These are phyloP conservation scores for Drosophila anomalata DNA, from an alignment of 2,888 invertebrate species.

Conservation along the genomic window DNA sequence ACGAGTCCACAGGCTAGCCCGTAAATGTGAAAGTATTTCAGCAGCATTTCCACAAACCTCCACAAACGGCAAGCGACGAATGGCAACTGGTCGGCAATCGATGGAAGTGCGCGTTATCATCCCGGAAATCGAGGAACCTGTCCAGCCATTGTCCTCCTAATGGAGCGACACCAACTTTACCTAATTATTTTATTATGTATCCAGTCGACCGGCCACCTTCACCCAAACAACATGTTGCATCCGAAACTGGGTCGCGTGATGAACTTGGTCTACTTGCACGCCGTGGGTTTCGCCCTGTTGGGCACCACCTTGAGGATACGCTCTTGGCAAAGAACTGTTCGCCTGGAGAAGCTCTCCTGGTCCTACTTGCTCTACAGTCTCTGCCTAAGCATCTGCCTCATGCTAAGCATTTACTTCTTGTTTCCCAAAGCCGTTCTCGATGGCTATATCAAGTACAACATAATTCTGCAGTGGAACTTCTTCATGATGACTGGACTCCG, in stretches of 20 bases:
- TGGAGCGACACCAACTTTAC: not conserved
- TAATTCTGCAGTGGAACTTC: slow-evolving; percentile 48
- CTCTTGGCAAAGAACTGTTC: not conserved
- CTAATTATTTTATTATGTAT: slow-evolving; percentile 11
- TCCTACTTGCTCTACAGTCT: slow-evolving; percentile 54
- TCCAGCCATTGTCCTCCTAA: slow-evolving; percentile 3
- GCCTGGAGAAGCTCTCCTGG: slow-evolving; percentile 27
- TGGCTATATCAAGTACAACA: slow-evolving; percentile 50
- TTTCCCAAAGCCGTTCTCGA: slow-evolving; percentile 4
- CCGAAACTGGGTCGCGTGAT: slow-evolving; percentile 36
- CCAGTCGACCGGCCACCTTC: slow-evolving; percentile 7
- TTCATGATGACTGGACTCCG: slow-evolving; percentile 9
- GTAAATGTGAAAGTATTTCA: slow-evolving; percentile 29
- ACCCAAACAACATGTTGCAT: slow-evolving; percentile 54
- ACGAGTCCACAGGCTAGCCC: slow-evolving; percentile 7
- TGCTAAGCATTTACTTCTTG: slow-evolving; percentile 32
- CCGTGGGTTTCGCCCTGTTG: slow-evolving; percentile 50
- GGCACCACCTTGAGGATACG: slow-evolving; percentile 33
- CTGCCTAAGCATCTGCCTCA: slow-evolving; percentile 10
- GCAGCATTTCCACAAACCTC: slow-evolving; percentile 12
- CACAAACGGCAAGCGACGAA: not conserved
- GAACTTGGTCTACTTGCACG: slow-evolving; percentile 43
- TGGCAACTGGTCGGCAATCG: not conserved
- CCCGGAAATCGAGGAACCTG: slow-evolving; percentile 3
- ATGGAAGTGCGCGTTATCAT: slow-evolving; percentile 9